Evolutionary conservation across 2,888 invertebrate genomes (phyloP).

Genomic region (Diploptera punctata): DNA sequence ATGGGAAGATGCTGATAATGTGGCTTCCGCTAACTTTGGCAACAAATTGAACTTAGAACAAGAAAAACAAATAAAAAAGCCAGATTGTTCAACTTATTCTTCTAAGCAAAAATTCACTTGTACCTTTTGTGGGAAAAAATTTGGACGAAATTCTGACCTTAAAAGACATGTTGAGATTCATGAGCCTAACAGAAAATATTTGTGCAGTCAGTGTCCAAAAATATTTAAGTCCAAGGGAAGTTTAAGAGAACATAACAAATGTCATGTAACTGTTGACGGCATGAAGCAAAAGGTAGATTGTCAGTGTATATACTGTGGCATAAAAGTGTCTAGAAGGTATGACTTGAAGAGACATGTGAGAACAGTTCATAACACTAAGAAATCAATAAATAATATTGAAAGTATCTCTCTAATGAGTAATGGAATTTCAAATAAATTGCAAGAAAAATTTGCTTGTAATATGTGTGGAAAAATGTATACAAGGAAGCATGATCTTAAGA

Average conservation of each 20-base stretch:
- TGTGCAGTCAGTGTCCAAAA: not conserved
- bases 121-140: not conserved
- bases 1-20: too few species aligned
- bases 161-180: conserved; percentile 3
- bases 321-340: not conserved
- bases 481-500: conserved; percentile 3
- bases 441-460: not conserved
- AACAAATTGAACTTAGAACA: too few species aligned
- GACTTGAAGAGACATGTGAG: conserved; percentile 8
- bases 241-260: not conserved
- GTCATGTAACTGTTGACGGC: too few species aligned
- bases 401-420: too few species aligned
- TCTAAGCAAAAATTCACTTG: not conserved
- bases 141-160: not conserved
- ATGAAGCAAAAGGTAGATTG: too few species aligned
- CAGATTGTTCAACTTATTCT: not conserved
- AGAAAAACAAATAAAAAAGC: not conserved
- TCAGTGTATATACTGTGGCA: not conserved
- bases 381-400: not conserved
- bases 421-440: too few species aligned
- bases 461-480: not conserved
- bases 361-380: not conserved
- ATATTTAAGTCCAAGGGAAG: not conserved
- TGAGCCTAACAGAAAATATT: not conserved
- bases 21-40: too few species aligned